Percentiles rank a stretch among this genome's conserved stretches.
Evolutionary conservation across 2,797 vertebrate genomes (phyloP).

Genomic region (Malurus splendens): DNA sequence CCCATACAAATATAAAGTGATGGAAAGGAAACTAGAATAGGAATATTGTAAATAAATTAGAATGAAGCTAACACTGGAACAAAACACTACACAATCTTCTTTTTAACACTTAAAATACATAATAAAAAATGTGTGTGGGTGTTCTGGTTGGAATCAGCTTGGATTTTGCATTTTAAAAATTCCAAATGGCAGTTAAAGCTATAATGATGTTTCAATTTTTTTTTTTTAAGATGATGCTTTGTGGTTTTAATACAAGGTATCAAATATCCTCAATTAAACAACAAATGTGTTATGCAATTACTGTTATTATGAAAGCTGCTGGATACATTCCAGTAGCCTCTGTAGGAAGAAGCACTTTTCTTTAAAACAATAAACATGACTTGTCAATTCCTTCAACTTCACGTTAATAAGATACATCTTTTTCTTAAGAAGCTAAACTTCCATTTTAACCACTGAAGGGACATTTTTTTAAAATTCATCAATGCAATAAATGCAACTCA

Average conservation of each 20-base stretch:
- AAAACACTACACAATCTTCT: neutral
- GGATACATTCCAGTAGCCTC: neutral
- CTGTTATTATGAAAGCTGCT: neutral
- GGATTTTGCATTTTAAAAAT: neutral
- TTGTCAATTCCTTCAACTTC: neutral
- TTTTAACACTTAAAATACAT: neutral
- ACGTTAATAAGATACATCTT: neutral
- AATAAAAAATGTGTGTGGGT: neutral
- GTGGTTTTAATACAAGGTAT: neutral
- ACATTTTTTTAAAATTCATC: neutral
- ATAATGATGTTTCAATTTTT: constrained; percentile 3
- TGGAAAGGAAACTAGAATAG: neutral
- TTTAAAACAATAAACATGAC: neutral
- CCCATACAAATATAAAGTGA: neutral
- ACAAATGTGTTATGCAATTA: neutral
- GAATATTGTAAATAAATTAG: neutral
- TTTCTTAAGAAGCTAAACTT: neutral
- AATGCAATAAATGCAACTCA: neutral
- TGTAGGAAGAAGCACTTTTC: neutral
- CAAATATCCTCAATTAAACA: constrained; percentile 14
- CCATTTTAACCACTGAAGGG: neutral
- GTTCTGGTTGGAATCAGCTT: neutral
- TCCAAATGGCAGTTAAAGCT: neutral
- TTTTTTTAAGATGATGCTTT: neutral
- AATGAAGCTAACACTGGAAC: neutral